A percentile compares a stretch with the other conserved stretches of the same genome.
phyloP scores from a whole-genome alignment of 2,888 invertebrate species.

The Heliconius ethilla region DNA sequence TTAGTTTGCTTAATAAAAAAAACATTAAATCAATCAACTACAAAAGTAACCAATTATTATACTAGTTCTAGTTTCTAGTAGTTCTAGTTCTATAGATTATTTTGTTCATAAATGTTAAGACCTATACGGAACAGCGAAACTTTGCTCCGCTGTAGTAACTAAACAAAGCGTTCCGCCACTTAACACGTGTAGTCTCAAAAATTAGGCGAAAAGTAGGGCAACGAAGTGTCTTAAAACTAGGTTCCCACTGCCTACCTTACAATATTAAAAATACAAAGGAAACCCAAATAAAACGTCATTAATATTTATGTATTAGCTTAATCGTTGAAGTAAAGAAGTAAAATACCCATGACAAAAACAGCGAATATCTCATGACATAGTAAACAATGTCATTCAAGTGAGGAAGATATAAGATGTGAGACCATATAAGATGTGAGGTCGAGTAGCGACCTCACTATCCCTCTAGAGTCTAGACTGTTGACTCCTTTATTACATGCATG shows the following conservation, averaged over 20 bases:
- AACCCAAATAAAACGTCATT: no score
- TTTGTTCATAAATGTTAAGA: no score
- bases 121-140: no score
- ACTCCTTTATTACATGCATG: neutral
- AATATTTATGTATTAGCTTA: no score
- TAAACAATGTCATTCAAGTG: conserved; percentile 36
- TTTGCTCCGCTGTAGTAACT: no score
- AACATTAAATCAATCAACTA: neutral
- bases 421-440: conserved; percentile 51
- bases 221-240: neutral
- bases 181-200: no score
- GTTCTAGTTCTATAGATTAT: no score
- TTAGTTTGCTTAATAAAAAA: neutral
- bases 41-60: neutral
- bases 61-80: no score
- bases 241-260: neutral
- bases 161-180: no score
- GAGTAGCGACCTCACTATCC: conserved; percentile 47
- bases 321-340: no score
- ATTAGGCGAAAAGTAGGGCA: no score
- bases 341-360: neutral
- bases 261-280: no score
- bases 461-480: conserved; percentile 40
- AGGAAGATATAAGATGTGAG: conserved; percentile 40
- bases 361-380: conserved; percentile 11